Evolutionary conservation across 2,797 vertebrate species (phyloP), one percentile per base, ranked within the genome.

Genomic region (Knipowitschia caucasica): DNA sequence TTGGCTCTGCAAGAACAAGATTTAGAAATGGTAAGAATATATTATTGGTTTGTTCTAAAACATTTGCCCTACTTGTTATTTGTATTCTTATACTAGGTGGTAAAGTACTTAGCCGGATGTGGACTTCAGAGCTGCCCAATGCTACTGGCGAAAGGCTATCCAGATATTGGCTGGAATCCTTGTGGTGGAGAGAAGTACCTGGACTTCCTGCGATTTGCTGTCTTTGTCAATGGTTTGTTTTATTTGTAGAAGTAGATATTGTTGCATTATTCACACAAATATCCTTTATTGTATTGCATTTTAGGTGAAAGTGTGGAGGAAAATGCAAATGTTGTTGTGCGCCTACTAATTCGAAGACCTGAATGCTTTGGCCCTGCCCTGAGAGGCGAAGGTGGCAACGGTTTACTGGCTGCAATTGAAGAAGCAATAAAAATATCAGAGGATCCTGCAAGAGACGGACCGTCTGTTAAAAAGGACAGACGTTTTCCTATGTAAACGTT

Each of bases 101-200:
- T 97, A 47, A 94, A 92, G 12, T 97, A 97, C 74, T 84, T 96
- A 72, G 95, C 95, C 2, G 92, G 95, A 53, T 94, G 94, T 55
- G 95, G 95, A 31, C 91, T 98, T 55, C 95, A 96, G 78, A 98
- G 94, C 75, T 98, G 95, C 38, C 89, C 94, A 5, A 97, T 96
- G 92, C 89, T 98, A 4, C 86, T 98, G 47, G 77, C 94, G 35
- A 96, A 96, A 81, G 94, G 94, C 1, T 97, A 96, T 71, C 95
- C 95, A 0, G 95, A 98, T 70, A 95, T 96, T 0, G 93, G 94
- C 50, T 98, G 95, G 95, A 97, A 97, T 84, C 95, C 95, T 18
- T 92, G 92, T 0, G 95, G 95, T 1, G 95, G 95, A 1, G 93
- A 98, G 72, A 93, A 94, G 55, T 98, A 98, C 67, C 90, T 98